Base-by-base conservation (phyloP, 2,113 vertebrate genomes). In the Gymnogyps californianus region DNA sequence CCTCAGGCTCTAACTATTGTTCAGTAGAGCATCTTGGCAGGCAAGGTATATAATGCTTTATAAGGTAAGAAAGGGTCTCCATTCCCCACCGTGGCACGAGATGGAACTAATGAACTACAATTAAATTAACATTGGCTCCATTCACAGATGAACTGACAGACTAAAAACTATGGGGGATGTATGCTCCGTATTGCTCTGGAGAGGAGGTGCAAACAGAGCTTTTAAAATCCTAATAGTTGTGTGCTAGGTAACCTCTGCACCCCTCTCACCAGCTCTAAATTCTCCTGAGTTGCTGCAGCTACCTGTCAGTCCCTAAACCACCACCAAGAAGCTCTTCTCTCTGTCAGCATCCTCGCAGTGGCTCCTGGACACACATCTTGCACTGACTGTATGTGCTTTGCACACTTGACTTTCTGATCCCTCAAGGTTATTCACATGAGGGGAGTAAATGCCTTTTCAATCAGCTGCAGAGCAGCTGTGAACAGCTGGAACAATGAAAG, bases 61-160 rank as follows among this genome's bases (percentile, higher is more conserved):
- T 76, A 90, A 91, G 32, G 78, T 88, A 93, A 85, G 78, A 90
- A 89, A 89, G 66, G 81, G 89, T 91, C 78, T 91, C 62, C 25
- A 13, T 69, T 92, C 65, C 26, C 38, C 77, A 77, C 81, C 46
- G 77, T 70, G 20, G 54, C 87, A 87, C 34, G 76, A 96, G 59
- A 85, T 81, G 85, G 82, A 96, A 94, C 62, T 67, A 82, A 89
- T 91, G 66, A 86, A 82, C 76, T 95, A 72, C 78, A 82, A 78
- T 96, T 93, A 92, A 92, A 61, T 12, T 75, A 93, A 86, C 2
- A 5, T 87, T 94, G 82, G 22, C 34, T 93, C 72, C 74, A 67
- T 83, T 93, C 85, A 79, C 59, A 93, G 88, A 89, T 66, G 38
- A 91, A 89, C n/a, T 28, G 72, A 62, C 85, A 90, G 87, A 74